Percentiles rank a stretch among this genome's conserved stretches.
Conservation (phyloP, 2,113 vertebrate genomes). For the Todiramphus chloris region DNA sequence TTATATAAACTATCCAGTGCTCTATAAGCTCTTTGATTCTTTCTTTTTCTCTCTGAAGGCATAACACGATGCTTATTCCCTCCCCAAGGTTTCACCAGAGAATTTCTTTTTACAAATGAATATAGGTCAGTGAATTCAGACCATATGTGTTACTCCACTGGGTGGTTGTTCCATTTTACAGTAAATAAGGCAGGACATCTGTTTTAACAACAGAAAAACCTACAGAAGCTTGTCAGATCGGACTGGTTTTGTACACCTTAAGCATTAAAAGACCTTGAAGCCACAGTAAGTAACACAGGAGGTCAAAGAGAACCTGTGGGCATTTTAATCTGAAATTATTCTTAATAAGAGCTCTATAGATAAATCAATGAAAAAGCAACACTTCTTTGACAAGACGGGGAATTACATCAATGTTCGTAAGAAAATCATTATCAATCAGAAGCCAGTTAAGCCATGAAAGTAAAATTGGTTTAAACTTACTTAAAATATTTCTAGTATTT, state of each 20-base stretch:
- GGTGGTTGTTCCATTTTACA: constrained; percentile 45
- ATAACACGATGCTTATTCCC: neutral
- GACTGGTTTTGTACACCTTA: constrained; percentile 11
- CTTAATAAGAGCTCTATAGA: neutral
- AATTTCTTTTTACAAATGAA: constrained; percentile 20
- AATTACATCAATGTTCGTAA: neutral
- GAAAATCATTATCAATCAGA: neutral
- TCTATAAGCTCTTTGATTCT: neutral
- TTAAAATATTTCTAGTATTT: neutral
- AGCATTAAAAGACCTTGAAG: constrained; percentile 42
- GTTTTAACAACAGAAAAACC: constrained; percentile 47
- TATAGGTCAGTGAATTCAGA: constrained; percentile 49
- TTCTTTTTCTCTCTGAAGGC: neutral
- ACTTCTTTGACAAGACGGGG: neutral
- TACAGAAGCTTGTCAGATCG: neutral
- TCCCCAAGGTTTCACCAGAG: neutral
- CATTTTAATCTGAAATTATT: constrained; percentile 12
- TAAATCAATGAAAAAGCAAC: neutral
- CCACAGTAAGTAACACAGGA: neutral
- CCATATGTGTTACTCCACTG: constrained; percentile 29
- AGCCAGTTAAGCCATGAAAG: neutral
- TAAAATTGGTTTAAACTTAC: neutral
- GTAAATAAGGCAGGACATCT: constrained; percentile 56
- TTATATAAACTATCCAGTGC: neutral
- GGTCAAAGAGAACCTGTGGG: neutral